phyloP scores from a whole-genome alignment of 2,888 invertebrate genomes.

The Aphidius colemani region DNA sequence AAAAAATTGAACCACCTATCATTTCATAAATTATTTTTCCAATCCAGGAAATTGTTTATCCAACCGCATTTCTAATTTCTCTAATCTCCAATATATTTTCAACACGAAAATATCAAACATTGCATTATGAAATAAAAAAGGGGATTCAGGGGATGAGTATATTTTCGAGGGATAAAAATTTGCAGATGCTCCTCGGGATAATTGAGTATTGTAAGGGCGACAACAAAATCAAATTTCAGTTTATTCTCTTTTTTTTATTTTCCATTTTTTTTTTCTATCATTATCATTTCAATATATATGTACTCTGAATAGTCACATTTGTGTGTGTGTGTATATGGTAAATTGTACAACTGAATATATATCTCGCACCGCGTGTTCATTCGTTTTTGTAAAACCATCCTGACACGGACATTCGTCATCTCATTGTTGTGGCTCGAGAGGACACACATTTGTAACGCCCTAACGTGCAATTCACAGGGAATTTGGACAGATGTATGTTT shows the following conservation, averaged over 20 bases:
- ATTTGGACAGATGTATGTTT: constrained; percentile 11
- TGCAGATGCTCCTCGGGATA: constrained; percentile 45
- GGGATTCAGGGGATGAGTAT: constrained; percentile 16
- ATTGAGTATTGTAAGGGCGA: constrained; percentile 57
- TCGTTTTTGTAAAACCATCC: constrained; percentile 14
- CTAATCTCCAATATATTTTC: neutral
- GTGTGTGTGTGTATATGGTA: neutral
- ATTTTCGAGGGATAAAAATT: constrained; percentile 4
- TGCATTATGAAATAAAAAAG: constrained; percentile 10
- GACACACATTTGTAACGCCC: constrained; percentile 19
- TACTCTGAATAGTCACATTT: neutral
- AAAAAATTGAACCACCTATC: too few species aligned
- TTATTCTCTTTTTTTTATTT: constrained; percentile 16
- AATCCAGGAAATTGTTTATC: too few species aligned
- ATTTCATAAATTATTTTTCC: too few species aligned
- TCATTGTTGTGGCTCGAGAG: constrained; percentile 33
- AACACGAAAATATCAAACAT: constrained; percentile 7
- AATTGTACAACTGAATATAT: neutral
- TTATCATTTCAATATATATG: neutral
- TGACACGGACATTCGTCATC: constrained; percentile 45
- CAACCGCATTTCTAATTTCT: too few species aligned
- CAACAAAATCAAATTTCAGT: constrained; percentile 55
- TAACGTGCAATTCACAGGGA: constrained; percentile 29
- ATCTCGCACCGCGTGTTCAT: constrained; percentile 1
- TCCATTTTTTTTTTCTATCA: constrained; percentile 7